Conservation (phyloP, 2,888 invertebrate genomes). For the Morinoia aosen region DNA sequence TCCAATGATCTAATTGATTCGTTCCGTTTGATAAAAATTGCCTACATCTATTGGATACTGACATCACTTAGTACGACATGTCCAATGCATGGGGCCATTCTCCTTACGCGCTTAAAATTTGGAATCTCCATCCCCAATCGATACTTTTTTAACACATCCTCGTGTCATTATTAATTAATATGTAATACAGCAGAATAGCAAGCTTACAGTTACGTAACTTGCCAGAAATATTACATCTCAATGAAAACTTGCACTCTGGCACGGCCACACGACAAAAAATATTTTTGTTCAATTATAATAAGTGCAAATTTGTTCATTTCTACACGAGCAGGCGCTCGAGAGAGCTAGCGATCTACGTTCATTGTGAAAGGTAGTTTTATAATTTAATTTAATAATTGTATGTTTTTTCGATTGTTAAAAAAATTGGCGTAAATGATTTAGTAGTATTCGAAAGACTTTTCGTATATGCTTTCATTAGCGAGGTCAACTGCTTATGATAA, state of each 20-base stretch:
- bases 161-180: background rate
- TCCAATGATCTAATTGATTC: background rate
- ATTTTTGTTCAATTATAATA: no score
- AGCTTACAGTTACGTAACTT: no score
- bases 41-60: background rate
- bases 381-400: background rate
- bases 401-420: background rate
- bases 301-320: no score
- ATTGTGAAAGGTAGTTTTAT: no score
- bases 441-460: background rate
- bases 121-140: background rate
- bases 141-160: background rate
- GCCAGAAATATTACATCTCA: no score
- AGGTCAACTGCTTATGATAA: background rate
- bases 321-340: no score
- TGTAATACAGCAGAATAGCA: no score
- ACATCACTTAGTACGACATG: background rate
- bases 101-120: background rate
- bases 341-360: no score
- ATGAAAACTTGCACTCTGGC: no score
- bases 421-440: background rate
- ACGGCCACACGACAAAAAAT: no score
- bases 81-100: background rate
- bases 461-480: background rate
- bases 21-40: background rate